Conservation (phyloP, 2,888 invertebrate genomes). For the Phalera bucephala region DNA sequence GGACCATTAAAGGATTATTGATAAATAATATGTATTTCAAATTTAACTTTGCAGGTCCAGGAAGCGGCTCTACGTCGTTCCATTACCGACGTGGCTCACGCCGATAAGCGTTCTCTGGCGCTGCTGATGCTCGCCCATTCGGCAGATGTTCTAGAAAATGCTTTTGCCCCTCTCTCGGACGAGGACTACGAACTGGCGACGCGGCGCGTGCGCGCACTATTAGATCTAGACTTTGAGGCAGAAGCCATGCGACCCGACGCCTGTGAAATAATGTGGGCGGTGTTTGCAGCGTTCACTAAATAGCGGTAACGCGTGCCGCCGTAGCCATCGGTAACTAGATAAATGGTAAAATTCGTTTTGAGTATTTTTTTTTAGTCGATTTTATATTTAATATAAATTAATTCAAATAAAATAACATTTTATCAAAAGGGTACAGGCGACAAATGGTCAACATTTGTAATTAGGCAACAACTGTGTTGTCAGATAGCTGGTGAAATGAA, state of each 20-base stretch:
- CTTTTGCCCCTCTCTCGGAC: constrained; percentile 98
- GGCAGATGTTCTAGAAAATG: constrained; percentile 99
- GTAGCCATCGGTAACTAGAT: constrained; percentile 33
- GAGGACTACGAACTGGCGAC: constrained; percentile 99
- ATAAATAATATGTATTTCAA: no score
- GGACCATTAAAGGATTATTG: no score
- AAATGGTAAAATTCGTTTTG: constrained; percentile 32
- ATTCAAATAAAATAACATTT: constrained; percentile 15
- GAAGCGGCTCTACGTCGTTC: constrained; percentile 98
- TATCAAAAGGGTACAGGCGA: constrained; percentile 10
- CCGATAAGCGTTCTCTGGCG: constrained; percentile 97
- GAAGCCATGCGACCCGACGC: constrained; percentile 96
- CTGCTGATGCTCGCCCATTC: constrained; percentile 98
- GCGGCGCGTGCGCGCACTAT: constrained; percentile 96
- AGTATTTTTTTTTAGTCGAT: constrained; percentile 27
- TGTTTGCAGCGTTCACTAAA: constrained; percentile 99
- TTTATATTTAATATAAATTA: constrained; percentile 21
- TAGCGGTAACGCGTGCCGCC: constrained; percentile 79
- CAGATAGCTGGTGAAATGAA: no score
- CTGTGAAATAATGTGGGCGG: constrained; percentile 98
- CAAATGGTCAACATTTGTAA: no score
- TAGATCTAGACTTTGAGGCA: constrained; percentile 98
- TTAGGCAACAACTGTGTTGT: no score
- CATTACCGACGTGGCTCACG: constrained; percentile 98
- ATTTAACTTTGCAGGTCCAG: constrained; percentile 88